phyloP scores from a whole-genome alignment of 2,888 invertebrate species.

The Smittia aterrima region DNA sequence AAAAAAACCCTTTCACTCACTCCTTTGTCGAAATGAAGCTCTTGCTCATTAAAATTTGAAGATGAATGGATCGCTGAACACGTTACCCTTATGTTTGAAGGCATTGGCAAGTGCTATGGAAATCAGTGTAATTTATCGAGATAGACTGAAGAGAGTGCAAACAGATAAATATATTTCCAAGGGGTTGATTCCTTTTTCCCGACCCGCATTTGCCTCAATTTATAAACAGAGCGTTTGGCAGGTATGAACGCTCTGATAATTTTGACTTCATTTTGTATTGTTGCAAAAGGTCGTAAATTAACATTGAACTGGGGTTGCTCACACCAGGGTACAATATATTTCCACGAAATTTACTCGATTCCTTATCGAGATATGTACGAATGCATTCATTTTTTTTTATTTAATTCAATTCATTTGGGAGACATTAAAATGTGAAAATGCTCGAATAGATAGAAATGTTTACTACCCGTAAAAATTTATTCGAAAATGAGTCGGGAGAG shows the following conservation, averaged over 20 bases:
- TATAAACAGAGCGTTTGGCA: conserved; percentile 20
- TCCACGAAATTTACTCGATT: background rate
- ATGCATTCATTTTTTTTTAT: conserved; percentile 22
- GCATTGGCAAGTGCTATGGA: conserved; percentile 35
- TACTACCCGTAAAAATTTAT: background rate
- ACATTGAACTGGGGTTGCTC: conserved; percentile 40
- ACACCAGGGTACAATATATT: conserved; percentile 38
- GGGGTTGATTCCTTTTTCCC: conserved; percentile 33
- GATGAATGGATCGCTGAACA: conserved; percentile 36
- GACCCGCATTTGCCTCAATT: conserved; percentile 12
- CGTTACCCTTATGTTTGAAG: background rate
- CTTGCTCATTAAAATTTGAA: conserved; percentile 41
- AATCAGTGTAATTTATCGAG: conserved; percentile 41
- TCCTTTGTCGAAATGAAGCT: background rate
- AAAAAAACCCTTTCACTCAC: background rate
- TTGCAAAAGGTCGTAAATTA: conserved; percentile 41
- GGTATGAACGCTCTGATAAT: conserved; percentile 18
- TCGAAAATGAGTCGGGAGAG: background rate
- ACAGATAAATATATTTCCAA: conserved; percentile 24
- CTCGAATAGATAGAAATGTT: conserved; percentile 35
- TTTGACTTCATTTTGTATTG: conserved; percentile 38
- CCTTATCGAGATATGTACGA: background rate
- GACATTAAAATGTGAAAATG: conserved; percentile 38
- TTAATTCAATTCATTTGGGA: conserved; percentile 41
- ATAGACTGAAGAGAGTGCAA: conserved; percentile 13